These are phyloP conservation scores for Drosophila mercatorum DNA, from an alignment of 2,888 invertebrate genomes.

Conservation along the genomic window DNA sequence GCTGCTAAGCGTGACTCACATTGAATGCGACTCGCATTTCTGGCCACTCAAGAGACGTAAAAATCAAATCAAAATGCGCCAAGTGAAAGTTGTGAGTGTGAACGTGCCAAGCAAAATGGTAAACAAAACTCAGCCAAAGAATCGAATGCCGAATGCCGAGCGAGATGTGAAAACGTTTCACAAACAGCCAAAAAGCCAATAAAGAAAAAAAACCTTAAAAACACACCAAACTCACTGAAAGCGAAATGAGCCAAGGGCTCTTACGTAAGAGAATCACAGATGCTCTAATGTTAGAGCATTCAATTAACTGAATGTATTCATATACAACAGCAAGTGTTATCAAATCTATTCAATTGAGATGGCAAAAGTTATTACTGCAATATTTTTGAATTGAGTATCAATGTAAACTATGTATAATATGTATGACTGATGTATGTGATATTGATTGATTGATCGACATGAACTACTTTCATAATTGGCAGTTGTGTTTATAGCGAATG, in stretches of 20 bases:
- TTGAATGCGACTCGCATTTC: slow-evolving; percentile 51
- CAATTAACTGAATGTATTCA: background rate
- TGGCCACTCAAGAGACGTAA: slow-evolving; percentile 49
- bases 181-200: slow-evolving; percentile 25
- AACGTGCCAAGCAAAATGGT: slow-evolving; percentile 68
- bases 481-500: background rate
- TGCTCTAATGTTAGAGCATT: slow-evolving; percentile 8
- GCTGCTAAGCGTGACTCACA: slow-evolving; percentile 60
- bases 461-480: background rate
- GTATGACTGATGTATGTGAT: background rate
- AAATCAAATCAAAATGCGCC: slow-evolving; percentile 73
- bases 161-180: slow-evolving; percentile 66
- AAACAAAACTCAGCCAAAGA: slow-evolving; percentile 73
- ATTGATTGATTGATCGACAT: background rate
- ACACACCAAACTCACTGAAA: slow-evolving; percentile 36
- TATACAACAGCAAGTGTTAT: background rate
- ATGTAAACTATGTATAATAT: background rate
- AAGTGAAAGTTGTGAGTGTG: slow-evolving; percentile 71
- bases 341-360: background rate
- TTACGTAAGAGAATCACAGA: slow-evolving; percentile 47
- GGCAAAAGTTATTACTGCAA: too few relatives aligned
- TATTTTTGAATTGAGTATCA: background rate
- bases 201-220: background rate
- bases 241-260: slow-evolving; percentile 46
- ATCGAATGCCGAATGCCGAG: slow-evolving; percentile 57